Evolutionary conservation across 2,113 vertebrate genomes (phyloP).

Genomic region (Tetrao urogallus): DNA sequence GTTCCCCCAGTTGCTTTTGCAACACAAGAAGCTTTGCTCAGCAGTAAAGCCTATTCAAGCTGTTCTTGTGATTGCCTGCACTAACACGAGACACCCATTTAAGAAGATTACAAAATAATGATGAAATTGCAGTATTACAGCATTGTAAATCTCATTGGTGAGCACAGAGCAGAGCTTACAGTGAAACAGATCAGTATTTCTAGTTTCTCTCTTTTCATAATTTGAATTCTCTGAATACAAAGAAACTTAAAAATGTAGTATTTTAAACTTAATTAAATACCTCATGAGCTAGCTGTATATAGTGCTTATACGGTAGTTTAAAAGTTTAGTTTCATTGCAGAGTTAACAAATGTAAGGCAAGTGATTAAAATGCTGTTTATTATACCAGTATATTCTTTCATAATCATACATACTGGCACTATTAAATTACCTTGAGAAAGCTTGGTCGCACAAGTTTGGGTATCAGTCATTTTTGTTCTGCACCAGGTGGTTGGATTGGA

Average conservation of each 20-base stretch:
- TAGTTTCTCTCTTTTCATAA: background rate
- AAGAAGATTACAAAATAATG: slow-evolving; percentile 72
- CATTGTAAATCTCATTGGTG: slow-evolving; percentile 35
- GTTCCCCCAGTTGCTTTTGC: slow-evolving; percentile 38
- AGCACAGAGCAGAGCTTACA: slow-evolving; percentile 12
- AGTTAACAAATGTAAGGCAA: background rate
- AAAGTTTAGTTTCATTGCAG: background rate
- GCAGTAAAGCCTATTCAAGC: slow-evolving; percentile 54
- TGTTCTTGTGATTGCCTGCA: slow-evolving; percentile 57
- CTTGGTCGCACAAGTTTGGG: background rate
- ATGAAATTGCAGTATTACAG: slow-evolving; percentile 63
- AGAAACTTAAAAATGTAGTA: background rate
- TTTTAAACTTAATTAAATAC: slow-evolving; percentile 15
- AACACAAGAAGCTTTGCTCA: slow-evolving; percentile 52
- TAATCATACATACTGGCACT: background rate
- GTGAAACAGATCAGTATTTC: background rate
- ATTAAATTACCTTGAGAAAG: background rate
- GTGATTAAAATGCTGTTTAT: background rate
- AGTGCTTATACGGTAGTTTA: background rate
- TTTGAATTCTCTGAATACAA: background rate
- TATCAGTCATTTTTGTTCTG: background rate
- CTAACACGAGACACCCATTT: slow-evolving; percentile 59
- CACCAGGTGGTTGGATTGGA: background rate
- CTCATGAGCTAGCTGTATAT: background rate
- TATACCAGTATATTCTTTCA: background rate